phyloP scores from a whole-genome alignment of 2,797 vertebrate species.

The Meriones psammophilus region DNA sequence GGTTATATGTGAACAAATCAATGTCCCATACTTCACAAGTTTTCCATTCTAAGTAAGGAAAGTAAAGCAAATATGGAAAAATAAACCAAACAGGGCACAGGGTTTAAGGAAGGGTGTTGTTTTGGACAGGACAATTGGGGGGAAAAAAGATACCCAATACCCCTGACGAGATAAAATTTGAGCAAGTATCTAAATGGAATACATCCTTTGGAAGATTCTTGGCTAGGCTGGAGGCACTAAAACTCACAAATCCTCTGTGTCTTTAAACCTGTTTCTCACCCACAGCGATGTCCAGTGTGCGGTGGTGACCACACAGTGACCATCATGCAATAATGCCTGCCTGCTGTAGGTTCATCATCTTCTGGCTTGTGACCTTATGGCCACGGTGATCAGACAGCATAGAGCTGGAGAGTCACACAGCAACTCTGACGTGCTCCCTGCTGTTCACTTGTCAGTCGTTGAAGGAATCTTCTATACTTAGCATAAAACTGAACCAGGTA shows the following conservation, averaged over 20 bases:
- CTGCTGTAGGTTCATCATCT: fast-evolving
- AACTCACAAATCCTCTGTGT: background rate
- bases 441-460: background rate
- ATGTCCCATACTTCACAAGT: background rate
- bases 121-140: background rate
- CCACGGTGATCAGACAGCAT: background rate
- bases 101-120: background rate
- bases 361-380: background rate
- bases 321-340: background rate
- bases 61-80: constrained; percentile 15
- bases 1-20: constrained; percentile 15
- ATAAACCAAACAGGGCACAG: background rate
- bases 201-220: background rate
- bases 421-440: background rate
- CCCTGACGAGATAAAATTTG: background rate
- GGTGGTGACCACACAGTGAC: background rate
- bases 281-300: fast-evolving
- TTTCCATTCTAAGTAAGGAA: constrained; percentile 19
- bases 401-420: background rate
- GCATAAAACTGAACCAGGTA: background rate
- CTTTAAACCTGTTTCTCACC: background rate
- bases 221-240: background rate
- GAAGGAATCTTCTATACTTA: background rate
- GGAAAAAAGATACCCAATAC: background rate
- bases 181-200: background rate